Percentiles rank a stretch among this genome's conserved stretches.
phyloP scores from a whole-genome alignment of 1,140 invertebrate genomes.

The Hesperophylax magnus region DNA sequence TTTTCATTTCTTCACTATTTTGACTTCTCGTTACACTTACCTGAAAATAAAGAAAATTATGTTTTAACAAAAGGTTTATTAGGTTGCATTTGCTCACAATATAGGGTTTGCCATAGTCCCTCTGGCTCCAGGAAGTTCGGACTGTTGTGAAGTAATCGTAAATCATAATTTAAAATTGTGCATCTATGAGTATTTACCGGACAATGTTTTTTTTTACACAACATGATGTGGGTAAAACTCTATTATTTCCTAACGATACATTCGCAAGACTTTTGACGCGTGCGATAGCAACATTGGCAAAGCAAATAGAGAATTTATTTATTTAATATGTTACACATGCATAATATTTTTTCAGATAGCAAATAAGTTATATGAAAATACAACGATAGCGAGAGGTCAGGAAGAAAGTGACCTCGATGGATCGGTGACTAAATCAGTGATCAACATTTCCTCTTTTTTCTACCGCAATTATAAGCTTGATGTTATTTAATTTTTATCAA shows the following conservation, averaged over 20 bases:
- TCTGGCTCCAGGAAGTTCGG: no score
- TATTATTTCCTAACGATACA: neutral
- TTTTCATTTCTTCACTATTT: neutral
- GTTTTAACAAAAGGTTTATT: neutral
- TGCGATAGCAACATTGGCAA: constrained; percentile 3
- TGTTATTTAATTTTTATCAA: no score
- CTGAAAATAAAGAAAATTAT: neutral
- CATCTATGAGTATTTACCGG: no score
- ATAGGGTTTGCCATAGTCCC: neutral
- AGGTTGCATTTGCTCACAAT: no score
- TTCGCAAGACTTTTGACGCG: neutral
- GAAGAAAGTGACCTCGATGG: constrained; percentile 15
- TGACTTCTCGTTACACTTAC: neutral
- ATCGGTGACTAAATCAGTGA: no score
- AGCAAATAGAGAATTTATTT: neutral
- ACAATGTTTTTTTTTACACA: no score
- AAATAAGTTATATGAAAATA: neutral
- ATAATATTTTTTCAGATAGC: constrained; percentile 21
- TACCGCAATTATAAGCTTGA: no score
- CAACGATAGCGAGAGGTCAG: constrained; percentile 3
- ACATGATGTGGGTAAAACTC: no score
- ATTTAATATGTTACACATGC: neutral
- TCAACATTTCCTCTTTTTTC: no score
- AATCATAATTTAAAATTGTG: no score
- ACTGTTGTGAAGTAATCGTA: no score